Evolutionary conservation across 2,888 invertebrate genomes (phyloP), one percentile per base, ranked within the genome.

Genomic region (Celastrina argiolus): DNA sequence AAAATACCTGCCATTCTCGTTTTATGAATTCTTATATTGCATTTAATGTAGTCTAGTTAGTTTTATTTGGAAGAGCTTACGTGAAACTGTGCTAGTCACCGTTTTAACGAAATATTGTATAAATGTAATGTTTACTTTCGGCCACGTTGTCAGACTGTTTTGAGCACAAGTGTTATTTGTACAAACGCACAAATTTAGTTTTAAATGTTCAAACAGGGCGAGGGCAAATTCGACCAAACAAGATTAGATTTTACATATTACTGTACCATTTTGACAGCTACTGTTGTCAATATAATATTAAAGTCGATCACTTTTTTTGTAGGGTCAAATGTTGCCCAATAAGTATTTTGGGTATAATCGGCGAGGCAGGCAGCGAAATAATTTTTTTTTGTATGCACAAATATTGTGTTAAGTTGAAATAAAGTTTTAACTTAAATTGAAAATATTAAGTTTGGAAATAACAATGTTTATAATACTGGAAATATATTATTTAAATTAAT

Each of bases 11-110:
- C 51, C 51, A 51, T 22, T 26, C 22, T 22, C 51, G 51, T 51
- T 51, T 36, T 22, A 51, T 22, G 22, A 51, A 22, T 51, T n/a
- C n/a, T n/a, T 51, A 14, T 68, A 68, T 69, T 69, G 75, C 75
- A 73, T 75, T 74, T 75, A 73, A 70, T 69, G 68, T 70, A 73
- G 72, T 72, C 76, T 73, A 73, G 79, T 78, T 71, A 72, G 71
- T 73, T 74, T 69, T 77, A 74, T 74, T 75, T 74, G 76, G 69
- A 74, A 76, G 79, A 75, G 80, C 79, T 82, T 80, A 68, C 75
- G 70, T 68, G 68, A 69, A 68, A 71, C 73, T 73, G 78, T 75
- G 74, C 82, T 83, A 82, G 85, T 84, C 82, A 83, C 70, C 18
- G 66, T 39, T 45, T 56, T 64, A 34, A 65, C 36, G 42, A 42